A percentile compares a stretch with the other conserved stretches of the same genome.
Evolutionary conservation across 1,140 invertebrate species (phyloP).

Genomic region (Sesamia nonagrioides): DNA sequence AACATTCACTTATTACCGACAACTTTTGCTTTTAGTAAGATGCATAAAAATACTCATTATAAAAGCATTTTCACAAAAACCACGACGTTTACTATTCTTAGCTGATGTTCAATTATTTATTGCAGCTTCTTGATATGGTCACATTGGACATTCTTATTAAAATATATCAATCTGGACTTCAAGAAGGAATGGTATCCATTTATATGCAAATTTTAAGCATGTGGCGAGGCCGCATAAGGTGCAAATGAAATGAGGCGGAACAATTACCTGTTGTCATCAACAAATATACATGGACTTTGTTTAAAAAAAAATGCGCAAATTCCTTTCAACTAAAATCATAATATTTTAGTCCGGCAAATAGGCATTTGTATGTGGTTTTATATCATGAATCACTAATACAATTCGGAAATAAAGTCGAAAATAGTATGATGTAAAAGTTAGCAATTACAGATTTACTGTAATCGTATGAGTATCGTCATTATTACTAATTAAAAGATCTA

Average conservation of each 20-base stretch:
- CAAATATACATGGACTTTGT: background rate
- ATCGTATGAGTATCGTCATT: too few relatives aligned
- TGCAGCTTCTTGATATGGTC: constrained; percentile 7
- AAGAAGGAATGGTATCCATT: constrained; percentile 14
- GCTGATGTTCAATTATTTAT: background rate
- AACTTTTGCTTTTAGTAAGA: too few relatives aligned
- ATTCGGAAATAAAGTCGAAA: too few relatives aligned
- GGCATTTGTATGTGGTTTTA: background rate
- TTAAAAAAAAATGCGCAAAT: too few relatives aligned
- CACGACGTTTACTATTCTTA: background rate
- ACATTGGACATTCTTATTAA: constrained; percentile 21
- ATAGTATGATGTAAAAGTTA: too few relatives aligned
- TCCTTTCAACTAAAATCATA: too few relatives aligned
- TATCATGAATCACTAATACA: too few relatives aligned
- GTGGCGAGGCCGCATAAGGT: background rate
- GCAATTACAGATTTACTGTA: too few relatives aligned
- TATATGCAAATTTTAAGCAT: constrained; percentile 27
- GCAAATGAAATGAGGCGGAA: constrained; percentile 17
- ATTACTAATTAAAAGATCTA: too few relatives aligned
- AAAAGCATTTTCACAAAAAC: background rate
- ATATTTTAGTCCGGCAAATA: too few relatives aligned
- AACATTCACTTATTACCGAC: too few relatives aligned
- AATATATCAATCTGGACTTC: constrained; percentile 5
- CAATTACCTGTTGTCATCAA: constrained; percentile 13
- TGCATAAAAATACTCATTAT: background rate